These are phyloP conservation scores for Drosophila orosa DNA, from an alignment of 1,140 invertebrate genomes.

Conservation along the genomic window DNA sequence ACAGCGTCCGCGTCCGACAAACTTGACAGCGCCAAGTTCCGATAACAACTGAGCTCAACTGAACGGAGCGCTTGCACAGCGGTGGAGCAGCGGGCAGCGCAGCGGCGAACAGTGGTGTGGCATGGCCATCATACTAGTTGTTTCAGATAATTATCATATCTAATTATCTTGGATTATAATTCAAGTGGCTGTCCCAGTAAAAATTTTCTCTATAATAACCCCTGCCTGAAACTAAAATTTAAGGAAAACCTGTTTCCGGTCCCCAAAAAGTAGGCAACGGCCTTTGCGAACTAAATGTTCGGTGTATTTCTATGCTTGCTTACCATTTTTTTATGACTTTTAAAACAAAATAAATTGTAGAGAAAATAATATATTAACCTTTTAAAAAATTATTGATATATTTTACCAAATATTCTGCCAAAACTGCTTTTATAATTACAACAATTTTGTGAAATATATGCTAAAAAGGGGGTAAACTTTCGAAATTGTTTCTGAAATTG, in stretches of 20 bases:
- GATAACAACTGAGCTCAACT: conserved; percentile 64
- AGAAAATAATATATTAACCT: no score
- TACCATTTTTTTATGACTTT: background rate
- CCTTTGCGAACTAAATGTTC: background rate
- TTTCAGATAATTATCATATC: no score
- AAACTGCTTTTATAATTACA: no score
- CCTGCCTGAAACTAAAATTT: no score
- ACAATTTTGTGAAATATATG: no score
- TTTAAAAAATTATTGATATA: no score
- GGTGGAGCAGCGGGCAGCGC: conserved; percentile 27
- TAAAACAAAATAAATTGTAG: background rate
- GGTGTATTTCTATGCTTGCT: background rate
- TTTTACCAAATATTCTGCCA: no score
- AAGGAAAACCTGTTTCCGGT: no score
- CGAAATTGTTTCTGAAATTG: no score
- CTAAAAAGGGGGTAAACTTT: no score
- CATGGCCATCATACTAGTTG: background rate
- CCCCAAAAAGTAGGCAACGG: background rate
- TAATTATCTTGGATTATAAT: no score
- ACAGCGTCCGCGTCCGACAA: conserved; percentile 56
- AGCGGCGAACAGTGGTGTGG: conserved; percentile 4
- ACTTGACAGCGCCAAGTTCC: conserved; percentile 69
- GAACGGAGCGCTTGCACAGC: conserved; percentile 24
- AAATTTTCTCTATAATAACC: background rate
- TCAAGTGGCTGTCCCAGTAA: background rate